phyloP scores from a whole-genome alignment of 2,797 vertebrate genomes.

The Taenioides sp. region DNA sequence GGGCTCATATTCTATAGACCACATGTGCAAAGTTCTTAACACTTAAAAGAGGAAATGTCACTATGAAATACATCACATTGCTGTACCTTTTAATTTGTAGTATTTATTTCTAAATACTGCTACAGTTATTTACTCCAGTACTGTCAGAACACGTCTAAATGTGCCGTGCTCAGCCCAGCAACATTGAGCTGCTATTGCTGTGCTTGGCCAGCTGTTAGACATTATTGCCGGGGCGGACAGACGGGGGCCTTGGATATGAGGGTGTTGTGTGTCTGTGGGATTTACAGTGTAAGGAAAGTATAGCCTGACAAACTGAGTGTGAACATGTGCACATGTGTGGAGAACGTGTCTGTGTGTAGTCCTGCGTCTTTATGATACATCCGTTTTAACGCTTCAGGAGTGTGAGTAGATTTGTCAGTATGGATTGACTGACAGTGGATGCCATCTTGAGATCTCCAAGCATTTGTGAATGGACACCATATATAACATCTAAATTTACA shows the following conservation, averaged over 20 bases:
- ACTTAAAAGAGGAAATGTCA: slow-evolving; percentile 16
- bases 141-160: slow-evolving; percentile 51
- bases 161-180: slow-evolving; percentile 43
- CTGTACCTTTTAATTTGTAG: slow-evolving; percentile 20
- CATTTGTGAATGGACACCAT: slow-evolving; percentile 17
- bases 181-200: slow-evolving; percentile 47
- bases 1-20: background rate
- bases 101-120: slow-evolving; percentile 34
- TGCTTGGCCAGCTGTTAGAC: slow-evolving; percentile 73
- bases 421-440: slow-evolving; percentile 14
- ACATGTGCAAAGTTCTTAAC: background rate
- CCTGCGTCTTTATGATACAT: slow-evolving; percentile 18
- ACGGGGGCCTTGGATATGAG: slow-evolving; percentile 51
- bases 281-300: slow-evolving; percentile 58
- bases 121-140: slow-evolving; percentile 46
- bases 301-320: slow-evolving; percentile 53
- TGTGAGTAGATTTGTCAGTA: slow-evolving; percentile 15
- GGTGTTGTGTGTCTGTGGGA: slow-evolving; percentile 63
- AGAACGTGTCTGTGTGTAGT: slow-evolving; percentile 17
- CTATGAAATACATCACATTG: slow-evolving; percentile 7
- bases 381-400: slow-evolving; percentile 8
- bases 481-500: slow-evolving; percentile 18
- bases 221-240: slow-evolving; percentile 68
- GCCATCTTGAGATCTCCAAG: slow-evolving; percentile 18
- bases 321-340: slow-evolving; percentile 29